These are phyloP conservation scores for Melospiza georgiana DNA, from an alignment of 2,113 vertebrate genomes.

Conservation along the genomic window DNA sequence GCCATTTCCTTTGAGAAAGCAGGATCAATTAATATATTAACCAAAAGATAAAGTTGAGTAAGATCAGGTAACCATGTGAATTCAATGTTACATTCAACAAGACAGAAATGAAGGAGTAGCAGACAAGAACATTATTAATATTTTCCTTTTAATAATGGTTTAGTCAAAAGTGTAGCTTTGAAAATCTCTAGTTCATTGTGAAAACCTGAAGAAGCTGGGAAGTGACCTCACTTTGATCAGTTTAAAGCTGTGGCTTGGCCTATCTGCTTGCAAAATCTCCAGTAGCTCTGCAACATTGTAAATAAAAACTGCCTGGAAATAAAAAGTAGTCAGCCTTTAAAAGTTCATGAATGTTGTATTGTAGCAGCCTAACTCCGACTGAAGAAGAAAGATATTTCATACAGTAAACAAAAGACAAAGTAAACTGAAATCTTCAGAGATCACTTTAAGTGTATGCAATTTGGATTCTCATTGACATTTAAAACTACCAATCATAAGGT, in stretches of 20 bases:
- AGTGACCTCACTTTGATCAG: constrained; percentile 22
- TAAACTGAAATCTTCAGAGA: constrained; percentile 73
- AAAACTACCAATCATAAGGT: constrained; percentile 77
- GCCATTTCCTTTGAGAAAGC: not conserved
- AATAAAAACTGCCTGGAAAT: constrained; percentile 22
- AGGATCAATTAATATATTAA: not conserved
- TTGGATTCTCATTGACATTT: constrained; percentile 68
- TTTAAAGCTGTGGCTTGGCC: constrained; percentile 41
- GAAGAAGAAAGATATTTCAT: constrained; percentile 58
- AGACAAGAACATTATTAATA: constrained; percentile 64
- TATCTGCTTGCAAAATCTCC: constrained; percentile 51
- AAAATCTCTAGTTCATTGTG: constrained; percentile 72
- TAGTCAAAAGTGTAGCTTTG: constrained; percentile 74
- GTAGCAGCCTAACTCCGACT: constrained; percentile 61
- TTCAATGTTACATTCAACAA: constrained; percentile 4
- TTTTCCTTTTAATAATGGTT: constrained; percentile 78
- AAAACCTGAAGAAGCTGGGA: constrained; percentile 66
- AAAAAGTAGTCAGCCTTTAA: constrained; percentile 38
- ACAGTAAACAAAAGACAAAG: constrained; percentile 71
- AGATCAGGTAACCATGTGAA: constrained; percentile 14
- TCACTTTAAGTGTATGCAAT: constrained; percentile 61
- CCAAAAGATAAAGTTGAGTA: not conserved
- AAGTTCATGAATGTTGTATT: constrained; percentile 1
- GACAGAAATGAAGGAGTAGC: constrained; percentile 58
- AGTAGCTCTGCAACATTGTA: not conserved